Evolutionary conservation across 2,797 vertebrate species (phyloP).

Genomic region (Xerus rutilus): DNA sequence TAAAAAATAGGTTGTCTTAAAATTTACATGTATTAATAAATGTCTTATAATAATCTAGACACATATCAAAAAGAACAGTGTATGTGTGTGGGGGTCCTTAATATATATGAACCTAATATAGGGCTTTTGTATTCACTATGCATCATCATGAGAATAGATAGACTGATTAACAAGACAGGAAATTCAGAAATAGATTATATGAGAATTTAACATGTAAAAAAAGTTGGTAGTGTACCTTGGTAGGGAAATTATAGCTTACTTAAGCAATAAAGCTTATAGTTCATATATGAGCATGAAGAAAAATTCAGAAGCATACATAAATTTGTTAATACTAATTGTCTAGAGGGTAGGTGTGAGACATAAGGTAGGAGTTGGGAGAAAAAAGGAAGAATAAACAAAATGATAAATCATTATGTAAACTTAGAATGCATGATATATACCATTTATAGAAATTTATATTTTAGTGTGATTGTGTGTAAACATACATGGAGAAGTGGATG

Average conservation of each 20-base stretch:
- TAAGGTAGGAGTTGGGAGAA: not conserved
- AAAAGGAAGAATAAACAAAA: constrained; percentile 42
- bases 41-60: constrained; percentile 35
- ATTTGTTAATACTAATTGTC: not conserved
- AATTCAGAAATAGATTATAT: constrained; percentile 40
- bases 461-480: not conserved
- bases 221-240: not conserved
- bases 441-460: not conserved
- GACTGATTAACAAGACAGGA: not conserved
- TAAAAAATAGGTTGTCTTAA: not conserved
- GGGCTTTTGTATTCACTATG: constrained; percentile 3
- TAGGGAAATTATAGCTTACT: not conserved
- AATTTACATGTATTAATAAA: not conserved
- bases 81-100: not conserved
- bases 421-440: not conserved
- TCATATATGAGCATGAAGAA: constrained; percentile 3
- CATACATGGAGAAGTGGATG: not conserved
- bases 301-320: constrained; percentile 24
- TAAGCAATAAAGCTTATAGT: constrained; percentile 10
- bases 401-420: not conserved
- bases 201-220: constrained; percentile 53
- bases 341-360: not conserved
- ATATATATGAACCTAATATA: not conserved
- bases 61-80: not conserved
- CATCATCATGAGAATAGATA: not conserved